Percentiles rank a stretch among this genome's conserved stretches.
phyloP scores from a whole-genome alignment of 2,888 invertebrate genomes.

The Cactoblastis cactorum region DNA sequence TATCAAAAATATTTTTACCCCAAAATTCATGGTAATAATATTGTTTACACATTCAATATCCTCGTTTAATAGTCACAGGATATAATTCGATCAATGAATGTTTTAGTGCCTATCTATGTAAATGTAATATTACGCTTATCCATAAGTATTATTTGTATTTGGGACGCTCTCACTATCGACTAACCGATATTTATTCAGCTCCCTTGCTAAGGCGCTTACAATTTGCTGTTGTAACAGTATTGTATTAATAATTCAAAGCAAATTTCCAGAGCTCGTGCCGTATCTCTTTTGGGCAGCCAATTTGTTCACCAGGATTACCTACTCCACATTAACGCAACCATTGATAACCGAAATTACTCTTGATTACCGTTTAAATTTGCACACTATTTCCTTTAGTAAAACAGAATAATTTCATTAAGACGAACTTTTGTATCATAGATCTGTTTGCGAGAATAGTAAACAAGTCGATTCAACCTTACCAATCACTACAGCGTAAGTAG shows the following conservation, averaged over 20 bases:
- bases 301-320: slow-evolving; percentile 51
- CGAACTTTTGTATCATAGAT: too few species aligned
- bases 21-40: too few species aligned
- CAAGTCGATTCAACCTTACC: too few species aligned
- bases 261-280: slow-evolving; percentile 49
- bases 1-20: too few species aligned
- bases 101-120: slow-evolving; percentile 4
- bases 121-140: background rate
- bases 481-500: too few species aligned
- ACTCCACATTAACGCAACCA: slow-evolving; percentile 36
- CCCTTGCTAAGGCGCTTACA: slow-evolving; percentile 69
- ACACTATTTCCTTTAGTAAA: background rate
- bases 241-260: slow-evolving; percentile 70
- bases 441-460: too few species aligned
- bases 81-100: background rate
- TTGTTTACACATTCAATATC: background rate
- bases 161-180: slow-evolving; percentile 39
- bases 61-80: background rate
- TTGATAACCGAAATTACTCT: slow-evolving; percentile 19
- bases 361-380: slow-evolving; percentile 12
- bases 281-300: slow-evolving; percentile 62
- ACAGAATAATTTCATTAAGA: background rate
- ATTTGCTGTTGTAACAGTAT: slow-evolving; percentile 61
- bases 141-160: slow-evolving; percentile 32
- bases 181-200: slow-evolving; percentile 64